Base-by-base conservation (phyloP, 2,888 invertebrate genomes). In the Loripinus fragilis region DNA sequence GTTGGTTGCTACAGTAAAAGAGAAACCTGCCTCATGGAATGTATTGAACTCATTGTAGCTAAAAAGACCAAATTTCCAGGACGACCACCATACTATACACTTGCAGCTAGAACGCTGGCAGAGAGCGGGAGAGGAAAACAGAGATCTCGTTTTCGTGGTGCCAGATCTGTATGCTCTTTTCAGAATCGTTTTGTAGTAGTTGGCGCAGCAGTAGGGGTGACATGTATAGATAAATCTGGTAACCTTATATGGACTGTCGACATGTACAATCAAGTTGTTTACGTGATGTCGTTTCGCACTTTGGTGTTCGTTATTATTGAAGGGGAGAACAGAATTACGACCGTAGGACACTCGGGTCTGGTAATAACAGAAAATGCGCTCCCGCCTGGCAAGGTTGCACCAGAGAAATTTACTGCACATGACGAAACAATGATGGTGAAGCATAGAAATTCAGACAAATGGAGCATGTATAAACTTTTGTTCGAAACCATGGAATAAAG, bases 341-440 rank as follows among this genome's bases (percentile, higher is more conserved):
- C 77, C 0, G 71, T 83, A n/a, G 77, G 77, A 33, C 75, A 80
- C 38, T 77, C 65, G 20, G 83, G 83, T 38, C 77, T 77, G 30
- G 80, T 83, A n/a, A 74, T 77, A 0, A 73, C 75, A 15, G 83
- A 83, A 41, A 83, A 83, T 68, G 74, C 80, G 7, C 60, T 83
- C 20, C 83, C 83, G n/a, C 73, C 69, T 3, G 70, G 70, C 30
- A 72, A 74, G 12, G 38, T 83, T 5, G 68, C 65, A 28, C 83
- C 83, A 15, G 71, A 77, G 41, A 83, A 68, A 41, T 48, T 83
- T 67, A 38, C 48, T 41, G 78, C 78, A 0, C 41, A 60, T n/a
- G 70, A 68, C 20, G 78, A 76, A n/a, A 70, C 55, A 2, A 25
- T 79, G 52, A 65, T 79, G 68, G 74, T 75, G 10, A 79, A 72